Base-by-base conservation (phyloP, 1,140 invertebrate genomes). In the Pollicipes pollicipes region DNA sequence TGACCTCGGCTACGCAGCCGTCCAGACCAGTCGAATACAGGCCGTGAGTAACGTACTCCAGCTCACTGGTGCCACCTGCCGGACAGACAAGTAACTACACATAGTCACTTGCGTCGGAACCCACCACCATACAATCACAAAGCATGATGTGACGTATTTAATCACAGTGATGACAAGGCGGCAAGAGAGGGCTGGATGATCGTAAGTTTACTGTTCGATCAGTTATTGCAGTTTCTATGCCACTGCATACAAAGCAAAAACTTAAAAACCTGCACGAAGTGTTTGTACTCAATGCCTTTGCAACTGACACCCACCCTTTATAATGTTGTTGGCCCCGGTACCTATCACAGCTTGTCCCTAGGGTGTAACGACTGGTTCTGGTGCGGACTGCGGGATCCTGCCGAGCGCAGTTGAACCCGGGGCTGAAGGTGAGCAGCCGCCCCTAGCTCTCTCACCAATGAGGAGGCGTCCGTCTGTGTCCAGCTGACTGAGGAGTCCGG, bases 401-500 rank as follows among this genome's bases (percentile, higher is more conserved):
- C 69, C 26, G 37, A 30, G 63, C 32, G 21, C 67, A n/a, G n/a
- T n/a, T n/a, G n/a, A n/a, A n/a, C n/a, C n/a, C n/a, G n/a, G n/a
- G n/a, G n/a, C n/a, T n/a, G n/a, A n/a, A n/a, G n/a, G n/a, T n/a
- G n/a, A n/a, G n/a, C n/a, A n/a, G n/a, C 37, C 30, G 72, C n/a
- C 28, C 28, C 31, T 37, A 13, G 70, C 68, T 35, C 28, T 72
- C 84, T 83, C 83, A 96, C 89, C 93, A 78, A 91, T 87, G 81
- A 88, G 91, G 72, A 94, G 83, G 72, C 88, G 88, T 70, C 87
- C 90, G 76, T 91, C 88, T 28, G 91, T 90, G 77, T 94, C 92
- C 27, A 94, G 82, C 78, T 92, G 89, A 75, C 87, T 87, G 68
- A 92, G 84, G 77, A 87, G 86, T 28, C 92, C 93, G 0, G 90